Conservation (phyloP, 2,113 vertebrate species). For the Muntiacus reevesi region DNA sequence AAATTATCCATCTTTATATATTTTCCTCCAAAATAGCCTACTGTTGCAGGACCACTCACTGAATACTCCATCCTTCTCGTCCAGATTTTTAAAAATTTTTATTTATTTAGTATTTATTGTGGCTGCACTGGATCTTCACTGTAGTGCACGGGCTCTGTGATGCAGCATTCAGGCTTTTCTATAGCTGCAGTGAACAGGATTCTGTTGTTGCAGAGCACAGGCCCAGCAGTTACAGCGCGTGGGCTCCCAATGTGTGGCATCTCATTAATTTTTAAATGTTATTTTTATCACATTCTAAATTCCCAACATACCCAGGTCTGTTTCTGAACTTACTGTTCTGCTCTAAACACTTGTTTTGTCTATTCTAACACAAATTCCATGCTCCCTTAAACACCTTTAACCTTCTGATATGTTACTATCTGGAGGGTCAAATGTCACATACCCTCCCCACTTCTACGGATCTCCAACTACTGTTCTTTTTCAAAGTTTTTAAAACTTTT, state of each 20-base stretch:
- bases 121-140: not conserved
- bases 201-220: not conserved
- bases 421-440: not conserved
- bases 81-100: not conserved
- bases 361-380: not conserved
- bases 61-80: not conserved
- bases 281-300: constrained; percentile 29
- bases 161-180: not conserved
- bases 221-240: not conserved
- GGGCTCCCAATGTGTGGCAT: not conserved
- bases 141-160: not conserved
- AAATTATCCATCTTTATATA: not conserved
- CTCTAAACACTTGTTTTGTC: not conserved
- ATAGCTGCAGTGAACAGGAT: not conserved
- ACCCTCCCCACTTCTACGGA: not conserved
- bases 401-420: not conserved
- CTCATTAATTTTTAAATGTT: not conserved
- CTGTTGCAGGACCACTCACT: not conserved
- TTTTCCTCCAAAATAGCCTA: not conserved
- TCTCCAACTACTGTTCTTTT: not conserved
- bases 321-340: not conserved
- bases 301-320: not conserved
- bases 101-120: not conserved
- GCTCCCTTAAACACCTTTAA: not conserved
- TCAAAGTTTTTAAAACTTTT: not conserved